These are phyloP conservation scores for Medauroidea extradentata DNA, from an alignment of 1,140 invertebrate genomes.

Conservation along the genomic window DNA sequence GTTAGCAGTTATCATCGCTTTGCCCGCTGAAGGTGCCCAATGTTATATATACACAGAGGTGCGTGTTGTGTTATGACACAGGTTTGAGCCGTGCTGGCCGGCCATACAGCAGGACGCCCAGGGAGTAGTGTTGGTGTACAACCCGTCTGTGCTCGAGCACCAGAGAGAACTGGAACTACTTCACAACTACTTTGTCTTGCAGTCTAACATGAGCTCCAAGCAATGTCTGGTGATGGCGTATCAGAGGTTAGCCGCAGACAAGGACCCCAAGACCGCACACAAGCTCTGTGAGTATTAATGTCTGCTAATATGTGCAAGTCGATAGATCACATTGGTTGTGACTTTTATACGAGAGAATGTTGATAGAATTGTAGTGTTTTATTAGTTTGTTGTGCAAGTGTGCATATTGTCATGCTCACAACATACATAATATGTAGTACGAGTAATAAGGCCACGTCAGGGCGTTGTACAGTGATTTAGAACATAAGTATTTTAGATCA, in stretches of 20 bases:
- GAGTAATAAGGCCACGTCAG: too few relatives aligned
- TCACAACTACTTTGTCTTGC: constrained; percentile 67
- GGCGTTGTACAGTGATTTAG: too few relatives aligned
- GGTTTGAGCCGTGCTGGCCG: constrained; percentile 74
- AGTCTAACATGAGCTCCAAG: constrained; percentile 50
- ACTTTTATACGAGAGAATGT: too few relatives aligned
- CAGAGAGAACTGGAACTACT: constrained; percentile 63
- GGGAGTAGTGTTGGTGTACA: constrained; percentile 73
- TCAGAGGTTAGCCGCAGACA: constrained; percentile 45
- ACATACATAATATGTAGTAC: too few relatives aligned
- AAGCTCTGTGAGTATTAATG: constrained; percentile 33
- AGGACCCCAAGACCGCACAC: constrained; percentile 36
- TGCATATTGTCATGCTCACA: too few relatives aligned
- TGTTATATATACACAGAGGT: too few relatives aligned
- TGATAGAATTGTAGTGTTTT: too few relatives aligned
- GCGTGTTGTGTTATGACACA: constrained; percentile 37
- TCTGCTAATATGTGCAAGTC: not conserved
- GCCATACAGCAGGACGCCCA: constrained; percentile 62
- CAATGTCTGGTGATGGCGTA: constrained; percentile 52
- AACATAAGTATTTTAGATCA: too few relatives aligned
- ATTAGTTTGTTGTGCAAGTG: too few relatives aligned
- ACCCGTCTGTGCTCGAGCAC: constrained; percentile 51
- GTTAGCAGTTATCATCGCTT: too few relatives aligned
- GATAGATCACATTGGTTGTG: too few relatives aligned
- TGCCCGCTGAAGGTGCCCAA: too few relatives aligned